Base-by-base conservation (phyloP, 1,140 invertebrate genomes). In the Ectropis grisescens region DNA sequence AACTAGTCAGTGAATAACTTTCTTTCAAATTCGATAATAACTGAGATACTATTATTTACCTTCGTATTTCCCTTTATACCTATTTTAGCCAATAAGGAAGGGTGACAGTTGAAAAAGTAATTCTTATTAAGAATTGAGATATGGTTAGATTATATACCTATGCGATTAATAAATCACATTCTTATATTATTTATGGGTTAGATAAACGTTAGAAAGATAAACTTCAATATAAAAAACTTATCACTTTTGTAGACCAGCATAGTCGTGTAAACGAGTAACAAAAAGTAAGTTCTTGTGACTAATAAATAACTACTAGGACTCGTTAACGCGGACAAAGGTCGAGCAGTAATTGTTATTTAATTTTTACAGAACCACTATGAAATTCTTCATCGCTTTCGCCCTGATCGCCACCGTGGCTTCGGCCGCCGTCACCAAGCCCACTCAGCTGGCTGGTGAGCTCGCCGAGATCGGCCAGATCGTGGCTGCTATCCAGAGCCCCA, bases 401-500 rank as follows among this genome's bases (percentile, higher is more conserved):
- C 34, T 66, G 4, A 34, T 67, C 51, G 61, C 40, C 32, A 54
- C 59, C 35, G 61, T 56, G 28, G 65, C 67, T 15, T 50, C 58
- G 41, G 65, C 70, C 33, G 35, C 25, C 33, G 10, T 39, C 14
- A 2, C 56, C 22, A 41, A 23, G 6, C 41, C 48, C 11, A 50
- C 48, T 1, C 32, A 36, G 4, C 25, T 52, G 10, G 10, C 29
- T 23, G 26, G 13, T 2, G 36, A 49, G 39, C 13, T 27, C 26
- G 33, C 62, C 33, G 46, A 60, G 28, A 14, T 72, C 10, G 33
- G 59, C 14, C 47, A 52, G 25, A 67, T 76, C 41, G 38, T 78
- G 7, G 58, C 41, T n/a, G 60, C 65, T 30, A 74, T 74, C 51
- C 32, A 70, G 30, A 70, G 60, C 49, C 68, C 69, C 16, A 67